These are phyloP conservation scores for Onthophagus sagittarius DNA, from an alignment of 2,888 invertebrate species.

Conservation along the genomic window DNA sequence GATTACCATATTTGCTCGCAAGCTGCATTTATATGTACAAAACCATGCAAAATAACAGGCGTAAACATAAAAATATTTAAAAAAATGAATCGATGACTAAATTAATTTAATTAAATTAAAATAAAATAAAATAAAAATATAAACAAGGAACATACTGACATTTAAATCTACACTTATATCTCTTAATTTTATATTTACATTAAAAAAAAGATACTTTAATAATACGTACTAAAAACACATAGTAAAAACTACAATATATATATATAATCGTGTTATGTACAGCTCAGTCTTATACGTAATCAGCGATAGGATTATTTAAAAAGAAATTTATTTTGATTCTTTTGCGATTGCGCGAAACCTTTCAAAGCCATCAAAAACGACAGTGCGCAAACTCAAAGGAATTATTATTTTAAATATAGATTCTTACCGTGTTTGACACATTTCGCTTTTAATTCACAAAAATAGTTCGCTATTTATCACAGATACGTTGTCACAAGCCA, in stretches of 20 bases:
- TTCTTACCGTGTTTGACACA: not conserved
- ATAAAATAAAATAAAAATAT: not conserved
- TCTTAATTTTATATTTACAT: not conserved
- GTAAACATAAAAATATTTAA: not conserved
- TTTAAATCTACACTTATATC: not conserved
- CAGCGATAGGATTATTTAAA: not conserved
- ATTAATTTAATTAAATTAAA: not conserved
- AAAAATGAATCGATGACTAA: not conserved
- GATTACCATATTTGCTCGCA: not conserved
- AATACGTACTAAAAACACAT: not conserved
- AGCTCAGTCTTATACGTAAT: not conserved
- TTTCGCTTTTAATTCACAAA: not conserved
- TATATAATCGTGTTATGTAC: not conserved
- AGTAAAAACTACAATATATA: not conserved
- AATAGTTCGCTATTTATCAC: constrained; percentile 31
- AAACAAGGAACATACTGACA: not conserved
- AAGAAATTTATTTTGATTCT: not conserved
- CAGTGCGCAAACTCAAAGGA: no score
- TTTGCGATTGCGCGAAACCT: not conserved
- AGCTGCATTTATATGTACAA: constrained; percentile 1
- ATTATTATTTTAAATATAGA: not conserved
- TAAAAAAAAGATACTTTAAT: not conserved
- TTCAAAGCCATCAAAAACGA: no score
- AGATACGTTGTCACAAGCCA: constrained; percentile 38
- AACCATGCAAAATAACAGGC: constrained; percentile 8